These are phyloP conservation scores for Aptenodytes patagonicus DNA, from an alignment of 2,113 vertebrate genomes.

Conservation along the genomic window DNA sequence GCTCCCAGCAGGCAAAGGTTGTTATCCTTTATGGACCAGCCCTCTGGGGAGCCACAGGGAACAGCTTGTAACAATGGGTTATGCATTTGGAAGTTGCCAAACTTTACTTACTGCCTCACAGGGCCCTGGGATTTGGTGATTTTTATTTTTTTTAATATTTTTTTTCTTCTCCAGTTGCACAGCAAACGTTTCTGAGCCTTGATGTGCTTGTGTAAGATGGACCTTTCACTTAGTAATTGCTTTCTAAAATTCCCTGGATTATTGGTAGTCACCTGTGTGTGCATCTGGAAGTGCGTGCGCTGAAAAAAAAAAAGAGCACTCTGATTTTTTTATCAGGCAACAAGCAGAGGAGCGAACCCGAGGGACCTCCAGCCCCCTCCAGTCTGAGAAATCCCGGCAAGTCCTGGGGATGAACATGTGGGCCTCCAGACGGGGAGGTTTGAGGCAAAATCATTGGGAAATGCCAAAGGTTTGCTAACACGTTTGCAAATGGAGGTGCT, in stretches of 20 bases:
- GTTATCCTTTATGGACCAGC: slow-evolving; percentile 68
- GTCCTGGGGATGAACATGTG: neutral
- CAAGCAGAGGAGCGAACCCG: neutral
- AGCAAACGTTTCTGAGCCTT: neutral
- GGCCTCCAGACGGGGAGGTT: neutral
- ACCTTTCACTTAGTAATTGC: neutral
- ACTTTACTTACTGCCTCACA: slow-evolving; percentile 49
- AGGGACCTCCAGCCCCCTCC: neutral
- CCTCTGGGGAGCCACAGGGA: slow-evolving; percentile 51
- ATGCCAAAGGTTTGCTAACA: neutral
- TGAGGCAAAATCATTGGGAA: neutral
- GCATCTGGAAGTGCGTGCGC: neutral
- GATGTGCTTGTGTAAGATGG: neutral
- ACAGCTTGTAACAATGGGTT: slow-evolving; percentile 44
- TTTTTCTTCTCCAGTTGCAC: neutral
- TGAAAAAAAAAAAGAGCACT: neutral
- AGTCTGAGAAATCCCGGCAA: neutral
- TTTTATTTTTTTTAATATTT: neutral
- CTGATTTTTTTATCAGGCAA: neutral
- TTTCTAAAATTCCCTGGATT: neutral
- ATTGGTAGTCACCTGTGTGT: neutral
- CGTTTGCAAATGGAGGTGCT: slow-evolving; percentile 10
- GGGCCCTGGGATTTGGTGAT: neutral
- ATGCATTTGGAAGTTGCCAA: slow-evolving; percentile 48
- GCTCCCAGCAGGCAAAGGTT: slow-evolving; percentile 67